Conservation (phyloP, 2,797 vertebrate genomes). For the Urosaurus nigricauda region DNA sequence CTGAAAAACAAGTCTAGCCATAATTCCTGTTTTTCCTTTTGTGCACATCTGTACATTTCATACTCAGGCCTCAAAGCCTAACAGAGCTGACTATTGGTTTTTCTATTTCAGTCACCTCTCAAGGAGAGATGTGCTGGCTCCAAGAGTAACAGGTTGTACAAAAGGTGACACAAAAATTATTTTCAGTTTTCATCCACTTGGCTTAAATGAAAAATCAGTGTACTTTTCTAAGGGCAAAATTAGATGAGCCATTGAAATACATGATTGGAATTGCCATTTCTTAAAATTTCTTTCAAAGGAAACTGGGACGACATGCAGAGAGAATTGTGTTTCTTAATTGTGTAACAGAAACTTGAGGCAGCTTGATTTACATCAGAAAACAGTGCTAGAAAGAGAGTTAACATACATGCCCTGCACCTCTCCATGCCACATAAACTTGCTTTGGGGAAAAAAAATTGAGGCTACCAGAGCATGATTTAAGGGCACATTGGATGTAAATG, state of each 20-base stretch:
- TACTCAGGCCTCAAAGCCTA: no score
- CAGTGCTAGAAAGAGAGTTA: background rate
- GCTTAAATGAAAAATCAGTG: background rate
- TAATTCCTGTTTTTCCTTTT: no score
- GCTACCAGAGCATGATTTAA: background rate
- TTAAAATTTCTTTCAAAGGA: background rate
- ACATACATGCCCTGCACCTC: no score
- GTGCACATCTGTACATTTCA: no score
- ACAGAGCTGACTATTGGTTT: background rate
- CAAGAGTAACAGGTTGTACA: background rate
- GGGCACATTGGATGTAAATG: no score
- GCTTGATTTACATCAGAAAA: background rate
- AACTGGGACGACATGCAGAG: background rate
- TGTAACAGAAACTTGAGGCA: background rate
- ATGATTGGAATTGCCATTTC: background rate
- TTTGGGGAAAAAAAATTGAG: background rate
- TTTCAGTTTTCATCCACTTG: background rate
- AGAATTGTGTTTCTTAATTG: background rate
- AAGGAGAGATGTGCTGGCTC: background rate
- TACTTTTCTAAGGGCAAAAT: background rate
- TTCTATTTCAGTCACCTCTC: background rate
- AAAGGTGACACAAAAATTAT: background rate
- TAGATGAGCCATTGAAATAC: background rate
- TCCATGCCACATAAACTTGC: background rate
- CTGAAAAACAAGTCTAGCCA: no score